A percentile compares a stretch with the other conserved stretches of the same genome.
Evolutionary conservation across 2,113 vertebrate genomes (phyloP).

Genomic region (Callocephalon fimbriatum): DNA sequence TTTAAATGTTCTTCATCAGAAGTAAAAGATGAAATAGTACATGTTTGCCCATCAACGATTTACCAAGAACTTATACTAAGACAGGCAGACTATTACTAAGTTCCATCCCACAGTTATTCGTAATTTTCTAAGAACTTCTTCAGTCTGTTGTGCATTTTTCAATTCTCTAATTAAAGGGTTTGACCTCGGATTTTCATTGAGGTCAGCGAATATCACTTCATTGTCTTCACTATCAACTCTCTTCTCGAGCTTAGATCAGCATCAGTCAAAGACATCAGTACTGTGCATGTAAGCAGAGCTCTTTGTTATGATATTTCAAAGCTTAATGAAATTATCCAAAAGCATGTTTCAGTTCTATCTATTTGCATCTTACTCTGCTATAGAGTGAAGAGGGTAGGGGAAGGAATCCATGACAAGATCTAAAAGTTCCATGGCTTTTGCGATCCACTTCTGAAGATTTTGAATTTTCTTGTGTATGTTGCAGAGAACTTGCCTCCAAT

Average conservation of each 20-base stretch:
- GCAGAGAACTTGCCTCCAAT: neutral
- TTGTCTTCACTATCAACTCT: neutral
- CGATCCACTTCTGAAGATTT: neutral
- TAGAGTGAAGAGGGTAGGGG: fast-evolving
- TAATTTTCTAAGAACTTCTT: neutral
- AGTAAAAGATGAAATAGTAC: neutral
- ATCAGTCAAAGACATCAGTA: neutral
- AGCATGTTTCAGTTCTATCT: neutral
- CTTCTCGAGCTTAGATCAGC: neutral
- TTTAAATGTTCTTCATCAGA: neutral
- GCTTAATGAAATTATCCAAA: neutral
- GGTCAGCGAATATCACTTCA: neutral
- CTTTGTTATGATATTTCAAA: neutral
- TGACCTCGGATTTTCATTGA: neutral
- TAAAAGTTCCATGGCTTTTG: neutral
- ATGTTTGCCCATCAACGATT: neutral
- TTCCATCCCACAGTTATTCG: neutral
- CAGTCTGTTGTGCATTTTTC: neutral
- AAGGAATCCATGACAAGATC: neutral
- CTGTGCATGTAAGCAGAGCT: neutral
- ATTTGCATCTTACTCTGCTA: neutral
- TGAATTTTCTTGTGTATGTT: neutral
- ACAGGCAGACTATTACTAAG: neutral
- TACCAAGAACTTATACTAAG: neutral
- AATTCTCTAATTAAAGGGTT: neutral